Base-by-base conservation (phyloP, 2,797 vertebrate genomes). In the Lophotriccus pileatus region DNA sequence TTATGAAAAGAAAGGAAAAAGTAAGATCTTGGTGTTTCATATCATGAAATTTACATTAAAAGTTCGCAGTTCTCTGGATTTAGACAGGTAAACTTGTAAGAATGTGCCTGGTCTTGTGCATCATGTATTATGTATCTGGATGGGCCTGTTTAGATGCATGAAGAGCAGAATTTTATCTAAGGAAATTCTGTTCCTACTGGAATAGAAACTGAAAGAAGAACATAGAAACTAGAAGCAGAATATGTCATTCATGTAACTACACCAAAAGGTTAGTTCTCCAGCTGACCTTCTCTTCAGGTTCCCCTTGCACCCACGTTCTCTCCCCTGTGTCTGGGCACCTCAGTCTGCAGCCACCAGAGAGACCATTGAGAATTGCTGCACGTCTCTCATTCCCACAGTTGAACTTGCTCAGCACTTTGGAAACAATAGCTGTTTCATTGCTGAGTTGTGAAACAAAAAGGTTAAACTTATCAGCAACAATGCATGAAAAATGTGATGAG, bases 401-500 rank as follows among this genome's bases (percentile, higher is more conserved):
- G 0, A 43, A 89, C 89, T 93, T 91, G 91, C 87, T 96, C 96
- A 96, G 96, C 95, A 85, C 52, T 95, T 95, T 87, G 53, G 56
- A 84, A 95, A 96, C 95, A 96, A 96, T 94, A 89, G 94, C 89
- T 68, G 72, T 41, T 96, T 95, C 93, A 21, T 46, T 94, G 82
- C 91, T 94, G 56, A 92, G 60, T 79, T 23, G 56, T 76, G 58
- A 87, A 93, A 93, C 92, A 94, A 85, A 92, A 84, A 93, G 44
- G 59, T 95, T 84, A 92, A 93, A 89, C 41, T 12, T 93, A 93
- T 64, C 75, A 70, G 60, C 93, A 93, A 25, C 78, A 94, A 72
- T 77, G 87, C 95, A 80, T 96, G 82, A 94, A 93, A 94, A 96
- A 93, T 93, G 75, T 52, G 89, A 93, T 92, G 84, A 93, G 39